Base-by-base conservation (phyloP, 2,797 vertebrate species). In the Cryptoblepharus egeriae region DNA sequence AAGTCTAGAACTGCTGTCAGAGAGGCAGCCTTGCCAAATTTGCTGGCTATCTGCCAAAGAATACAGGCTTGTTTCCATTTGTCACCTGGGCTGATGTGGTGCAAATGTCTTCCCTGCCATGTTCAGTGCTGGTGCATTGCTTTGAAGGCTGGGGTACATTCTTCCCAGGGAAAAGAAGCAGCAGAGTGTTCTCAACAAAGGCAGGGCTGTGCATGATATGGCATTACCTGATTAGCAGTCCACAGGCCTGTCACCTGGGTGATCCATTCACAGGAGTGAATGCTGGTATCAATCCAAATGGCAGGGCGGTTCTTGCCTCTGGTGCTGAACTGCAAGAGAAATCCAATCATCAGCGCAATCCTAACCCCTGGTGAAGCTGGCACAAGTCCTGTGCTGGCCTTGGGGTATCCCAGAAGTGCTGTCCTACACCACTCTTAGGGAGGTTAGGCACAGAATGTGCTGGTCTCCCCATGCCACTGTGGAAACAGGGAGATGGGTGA, bases 241-340 rank as follows among this genome's bases (percentile, higher is more conserved):
- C 96, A 97, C 79, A 95, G 26, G 0, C 96, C 93, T 0, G 93
- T 94, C 61, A 96, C 96, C 0, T 94, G 95, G 57, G 95, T 95
- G 91, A 96, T 92, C 95, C 96, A 96, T 78, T 96, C 96, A 32
- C 95, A 88, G 0, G 96, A 87, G 75, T 97, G 96, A 85, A 95
- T 96, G 52, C 96, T 95, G 0, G 89, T 91, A 88, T 96, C 95
- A 0, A 96, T 75, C 96, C 95, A 96, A 88, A 96, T 74, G 28
- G 95, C 96, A 0, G 89, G 69, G 0, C 92, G 93, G 2, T 68
- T 88, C 0, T 1, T 16, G 0, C 91, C 92, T 63, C 96, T 95
- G 0, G 94, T 96, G 93, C 96, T 96, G 89, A 97, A 96, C 96
- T 96, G 83, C 1, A 28, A 39, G 30, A 83, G 60, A 88, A 12